Evolutionary conservation across 2,113 vertebrate species (phyloP).

Genomic region (Prionailurus bengalensis): DNA sequence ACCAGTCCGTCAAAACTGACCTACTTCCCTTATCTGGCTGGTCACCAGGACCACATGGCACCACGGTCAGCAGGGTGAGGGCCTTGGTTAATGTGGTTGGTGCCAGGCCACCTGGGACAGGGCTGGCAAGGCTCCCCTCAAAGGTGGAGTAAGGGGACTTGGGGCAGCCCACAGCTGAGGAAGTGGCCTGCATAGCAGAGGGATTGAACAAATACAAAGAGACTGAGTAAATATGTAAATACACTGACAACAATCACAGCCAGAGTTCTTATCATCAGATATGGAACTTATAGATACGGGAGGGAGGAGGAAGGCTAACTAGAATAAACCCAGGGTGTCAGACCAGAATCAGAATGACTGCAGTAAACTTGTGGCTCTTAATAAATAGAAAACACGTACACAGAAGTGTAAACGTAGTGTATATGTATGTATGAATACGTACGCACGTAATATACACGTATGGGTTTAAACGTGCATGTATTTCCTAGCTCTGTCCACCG

Average conservation of each 20-base stretch:
- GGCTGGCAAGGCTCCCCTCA: background rate
- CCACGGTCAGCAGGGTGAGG: background rate
- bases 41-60: accelerated
- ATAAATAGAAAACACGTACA: background rate
- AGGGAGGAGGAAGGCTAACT: background rate
- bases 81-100: background rate
- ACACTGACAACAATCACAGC: background rate
- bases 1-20: too few relatives aligned
- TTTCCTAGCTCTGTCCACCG: background rate
- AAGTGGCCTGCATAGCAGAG: accelerated
- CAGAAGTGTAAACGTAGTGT: accelerated
- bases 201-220: background rate
- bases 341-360: background rate
- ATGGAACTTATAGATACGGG: background rate
- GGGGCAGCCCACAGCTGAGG: background rate
- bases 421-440: accelerated
- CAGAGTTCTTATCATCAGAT: background rate
- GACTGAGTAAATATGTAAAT: background rate
- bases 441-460: accelerated
- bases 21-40: background rate
- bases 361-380: background rate
- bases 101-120: background rate
- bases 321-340: background rate
- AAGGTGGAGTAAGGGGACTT: background rate
- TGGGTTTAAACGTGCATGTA: background rate